Evolutionary conservation across 2,797 vertebrate species (phyloP).

Genomic region (Sebastes dallii): DNA sequence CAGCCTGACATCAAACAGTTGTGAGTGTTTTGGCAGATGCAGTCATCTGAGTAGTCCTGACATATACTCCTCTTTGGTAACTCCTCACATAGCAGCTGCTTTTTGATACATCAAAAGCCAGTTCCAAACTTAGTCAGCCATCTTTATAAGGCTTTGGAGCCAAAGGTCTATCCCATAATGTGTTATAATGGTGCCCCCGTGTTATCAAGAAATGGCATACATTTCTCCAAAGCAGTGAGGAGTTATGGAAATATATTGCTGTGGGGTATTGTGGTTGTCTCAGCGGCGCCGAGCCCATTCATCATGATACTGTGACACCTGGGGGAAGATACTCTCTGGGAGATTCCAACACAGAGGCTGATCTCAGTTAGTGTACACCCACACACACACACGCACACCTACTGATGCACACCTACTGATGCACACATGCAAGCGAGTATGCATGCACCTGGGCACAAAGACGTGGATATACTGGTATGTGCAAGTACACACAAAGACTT

Average conservation of each 20-base stretch:
- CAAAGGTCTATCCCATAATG: conserved; percentile 68
- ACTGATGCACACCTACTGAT: not conserved
- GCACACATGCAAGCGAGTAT: not conserved
- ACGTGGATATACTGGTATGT: conserved; percentile 1
- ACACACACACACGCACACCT: not conserved
- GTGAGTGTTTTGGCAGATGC: not conserved
- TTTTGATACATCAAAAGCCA: conserved; percentile 34
- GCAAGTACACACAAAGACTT: not conserved
- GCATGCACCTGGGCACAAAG: conserved; percentile 18
- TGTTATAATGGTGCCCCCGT: conserved; percentile 67
- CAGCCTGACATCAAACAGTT: not conserved
- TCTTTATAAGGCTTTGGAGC: conserved; percentile 56
- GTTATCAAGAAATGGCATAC: conserved; percentile 70
- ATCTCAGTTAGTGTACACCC: conserved; percentile 27
- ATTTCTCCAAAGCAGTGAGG: conserved; percentile 68
- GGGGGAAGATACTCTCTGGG: conserved; percentile 62
- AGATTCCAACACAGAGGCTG: conserved; percentile 57
- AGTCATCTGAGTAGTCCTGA: not conserved
- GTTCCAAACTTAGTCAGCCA: conserved; percentile 27
- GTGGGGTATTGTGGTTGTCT: conserved; percentile 75
- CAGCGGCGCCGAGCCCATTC: conserved; percentile 71
- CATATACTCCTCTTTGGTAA: not conserved
- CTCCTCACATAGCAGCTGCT: not conserved
- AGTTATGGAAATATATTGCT: conserved; percentile 80
- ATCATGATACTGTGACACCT: conserved; percentile 78